Conservation (phyloP, 1,140 invertebrate species). For the Apolygus lucorum region DNA sequence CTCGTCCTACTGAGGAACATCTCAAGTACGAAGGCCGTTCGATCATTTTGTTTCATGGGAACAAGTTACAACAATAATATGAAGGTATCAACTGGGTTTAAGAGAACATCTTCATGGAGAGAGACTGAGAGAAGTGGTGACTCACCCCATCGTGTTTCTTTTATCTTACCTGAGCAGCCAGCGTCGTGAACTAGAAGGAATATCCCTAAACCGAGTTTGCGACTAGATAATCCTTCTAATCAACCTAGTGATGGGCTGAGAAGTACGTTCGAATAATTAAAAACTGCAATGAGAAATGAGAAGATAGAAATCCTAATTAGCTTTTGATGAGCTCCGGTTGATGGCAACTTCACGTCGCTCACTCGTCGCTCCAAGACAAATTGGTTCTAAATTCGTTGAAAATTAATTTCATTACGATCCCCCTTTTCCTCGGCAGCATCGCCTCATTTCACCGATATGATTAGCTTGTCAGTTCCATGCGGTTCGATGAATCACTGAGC, state of each 20-base stretch:
- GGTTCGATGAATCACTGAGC: constrained; percentile 7
- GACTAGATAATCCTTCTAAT: no score
- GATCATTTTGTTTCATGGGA: no score
- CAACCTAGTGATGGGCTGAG: background rate
- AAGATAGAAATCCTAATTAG: constrained; percentile 7
- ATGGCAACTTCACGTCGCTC: constrained; percentile 8
- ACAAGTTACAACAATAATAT: no score
- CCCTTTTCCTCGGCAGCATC: background rate
- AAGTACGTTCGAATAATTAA: background rate
- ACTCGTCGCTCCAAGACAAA: background rate
- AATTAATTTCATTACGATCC: constrained; percentile 6
- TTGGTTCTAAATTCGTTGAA: background rate
- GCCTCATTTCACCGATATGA: constrained; percentile 10
- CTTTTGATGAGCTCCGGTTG: constrained; percentile 4
- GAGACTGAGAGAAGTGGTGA: no score
- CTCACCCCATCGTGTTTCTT: no score
- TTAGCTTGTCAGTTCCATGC: constrained; percentile 11
- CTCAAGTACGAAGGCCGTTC: no score
- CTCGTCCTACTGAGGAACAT: no score
- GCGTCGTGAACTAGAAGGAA: no score
- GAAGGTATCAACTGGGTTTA: no score
- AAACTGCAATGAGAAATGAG: constrained; percentile 12
- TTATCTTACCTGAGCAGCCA: no score
- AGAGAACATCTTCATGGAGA: no score
- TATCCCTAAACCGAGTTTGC: no score